These are phyloP conservation scores for Myoxocephalus aenaeus DNA, from an alignment of 2,797 vertebrate genomes.

Conservation along the genomic window DNA sequence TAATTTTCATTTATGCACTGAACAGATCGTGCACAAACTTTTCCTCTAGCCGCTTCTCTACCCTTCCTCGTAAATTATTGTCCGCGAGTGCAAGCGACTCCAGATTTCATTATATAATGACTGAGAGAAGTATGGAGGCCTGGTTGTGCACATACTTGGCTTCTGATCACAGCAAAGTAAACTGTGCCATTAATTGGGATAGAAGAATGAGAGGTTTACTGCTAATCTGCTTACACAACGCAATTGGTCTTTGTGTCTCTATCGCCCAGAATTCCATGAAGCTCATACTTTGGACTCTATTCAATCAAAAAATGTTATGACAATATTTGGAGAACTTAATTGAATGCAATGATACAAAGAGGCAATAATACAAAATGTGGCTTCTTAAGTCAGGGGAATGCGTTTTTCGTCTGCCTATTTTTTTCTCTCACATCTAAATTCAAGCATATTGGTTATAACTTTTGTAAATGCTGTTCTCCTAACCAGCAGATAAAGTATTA, in stretches of 20 bases:
- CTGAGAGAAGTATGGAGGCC: slow-evolving; percentile 63
- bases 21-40: slow-evolving; percentile 67
- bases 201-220: slow-evolving; percentile 59
- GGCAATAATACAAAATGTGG: neutral
- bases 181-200: slow-evolving; percentile 65
- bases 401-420: neutral
- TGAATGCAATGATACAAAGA: slow-evolving; percentile 1
- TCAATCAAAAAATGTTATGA: slow-evolving; percentile 9
- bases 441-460: neutral
- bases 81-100: slow-evolving; percentile 62
- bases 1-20: slow-evolving; percentile 78
- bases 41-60: slow-evolving; percentile 37
- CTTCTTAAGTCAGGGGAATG: slow-evolving; percentile 6
- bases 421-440: neutral
- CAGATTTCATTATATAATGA: slow-evolving; percentile 77
- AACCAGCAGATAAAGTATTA: neutral
- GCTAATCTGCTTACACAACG: slow-evolving; percentile 55
- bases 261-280: slow-evolving; percentile 32
- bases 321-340: slow-evolving; percentile 26
- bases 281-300: slow-evolving; percentile 19
- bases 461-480: neutral
- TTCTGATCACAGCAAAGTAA: slow-evolving; percentile 72
- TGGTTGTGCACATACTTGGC: slow-evolving; percentile 69
- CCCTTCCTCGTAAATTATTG: slow-evolving; percentile 76
- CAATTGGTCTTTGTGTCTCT: slow-evolving; percentile 21